These are phyloP conservation scores for Eleutherodactylus coqui DNA, from an alignment of 2,797 vertebrate genomes.

Conservation along the genomic window DNA sequence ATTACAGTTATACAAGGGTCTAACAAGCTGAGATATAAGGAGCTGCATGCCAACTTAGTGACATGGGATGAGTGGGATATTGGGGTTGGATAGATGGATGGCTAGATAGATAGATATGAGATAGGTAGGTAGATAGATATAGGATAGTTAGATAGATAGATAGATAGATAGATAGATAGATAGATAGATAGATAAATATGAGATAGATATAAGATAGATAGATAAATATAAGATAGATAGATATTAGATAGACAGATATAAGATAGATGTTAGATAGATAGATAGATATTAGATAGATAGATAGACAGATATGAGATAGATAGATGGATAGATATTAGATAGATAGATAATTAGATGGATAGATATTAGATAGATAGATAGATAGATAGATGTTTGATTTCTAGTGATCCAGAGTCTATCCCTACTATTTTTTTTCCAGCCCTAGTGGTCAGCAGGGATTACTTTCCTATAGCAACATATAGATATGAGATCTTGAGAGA, in stretches of 20 bases:
- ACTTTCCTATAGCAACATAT: too few relatives aligned
- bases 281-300: not conserved
- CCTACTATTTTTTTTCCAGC: too few relatives aligned
- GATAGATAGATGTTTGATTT: not conserved
- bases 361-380: not conserved
- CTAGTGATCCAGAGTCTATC: too few relatives aligned
- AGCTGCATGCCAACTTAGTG: not conserved
- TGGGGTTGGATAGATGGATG: not conserved
- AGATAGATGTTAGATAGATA: not conserved
- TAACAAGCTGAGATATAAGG: not conserved
- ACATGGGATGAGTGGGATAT: not conserved
- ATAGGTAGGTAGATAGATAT: constrained; percentile 14
- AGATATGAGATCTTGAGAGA: too few relatives aligned
- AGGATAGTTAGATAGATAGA: constrained; percentile 3
- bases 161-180: not conserved
- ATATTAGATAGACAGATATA: not conserved
- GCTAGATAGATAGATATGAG: not conserved
- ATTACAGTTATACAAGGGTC: not conserved
- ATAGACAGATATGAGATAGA: not conserved
- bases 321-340: not conserved
- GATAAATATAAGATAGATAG: not conserved
- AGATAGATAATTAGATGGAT: constrained; percentile 10
- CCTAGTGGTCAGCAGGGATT: too few relatives aligned
- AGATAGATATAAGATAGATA: not conserved
- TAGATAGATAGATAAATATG: not conserved